Base-by-base conservation (phyloP, 2,888 invertebrate genomes). In the Cantharis lateralis region DNA sequence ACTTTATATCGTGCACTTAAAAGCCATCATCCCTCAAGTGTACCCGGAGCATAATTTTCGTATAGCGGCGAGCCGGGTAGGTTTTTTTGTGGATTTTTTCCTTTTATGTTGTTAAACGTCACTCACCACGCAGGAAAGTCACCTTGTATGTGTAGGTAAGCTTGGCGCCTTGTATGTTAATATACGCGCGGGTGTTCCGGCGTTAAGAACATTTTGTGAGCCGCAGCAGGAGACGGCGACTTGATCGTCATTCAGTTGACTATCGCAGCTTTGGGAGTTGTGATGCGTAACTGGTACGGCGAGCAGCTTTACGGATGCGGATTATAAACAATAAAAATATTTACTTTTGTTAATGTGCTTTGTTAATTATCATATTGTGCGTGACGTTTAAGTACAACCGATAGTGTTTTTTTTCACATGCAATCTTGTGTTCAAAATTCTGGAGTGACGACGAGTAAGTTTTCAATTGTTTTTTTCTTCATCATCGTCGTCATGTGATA, bases 121-220 rank as follows among this genome's bases (percentile, higher is more conserved):
- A 48, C 48, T n/a, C 48, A 72, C n/a, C 74, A 76, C 73, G 76
- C 77, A 72, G 74, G 73, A 77, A 79, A 82, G 83, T 83, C 83
- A 85, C 84, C 83, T 85, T 85, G 83, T 82, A 84, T 85, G 48
- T 48, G 84, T 84, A 84, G 83, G 85, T 84, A 85, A 84, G 82
- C 80, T 79, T 76, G 84, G 84, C 84, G 84, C 83, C 84, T 80
- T 80, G 79, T 80, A 80, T 79, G 71, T 77, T 80, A 80, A 81
- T 79, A 79, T 78, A 79, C 74, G 80, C 77, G 82, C 82, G 80
- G 75, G 77, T 78, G 81, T 75, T 32, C 74, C 72, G 71, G 74
- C 68, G 71, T 75, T 28, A 76, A 78, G 75, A 78, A 75, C 78
- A 75, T 75, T 73, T 77, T 71, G 71, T 48, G 74, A 74, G 72